Base-by-base conservation (phyloP, 2,888 invertebrate species). In the Caenorhabditis angaria region DNA sequence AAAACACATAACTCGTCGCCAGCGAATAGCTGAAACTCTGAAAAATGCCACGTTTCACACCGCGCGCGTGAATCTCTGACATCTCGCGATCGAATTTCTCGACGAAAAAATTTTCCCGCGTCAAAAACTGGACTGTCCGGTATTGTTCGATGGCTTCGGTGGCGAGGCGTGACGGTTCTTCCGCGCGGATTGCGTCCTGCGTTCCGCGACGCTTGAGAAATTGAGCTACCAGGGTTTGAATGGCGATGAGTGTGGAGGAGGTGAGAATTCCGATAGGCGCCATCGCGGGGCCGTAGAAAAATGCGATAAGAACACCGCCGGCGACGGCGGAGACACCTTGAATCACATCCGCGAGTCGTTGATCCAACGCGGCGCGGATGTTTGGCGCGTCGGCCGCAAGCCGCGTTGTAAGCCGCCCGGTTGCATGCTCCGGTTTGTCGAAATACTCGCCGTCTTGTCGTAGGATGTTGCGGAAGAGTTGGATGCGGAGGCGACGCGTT, bases 311-410 rank as follows among this genome's bases (percentile, higher is more conserved):
- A 29, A 83, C 64, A 10, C 84, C 83, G 41, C 73, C 73, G 18
- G 77, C 25, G 18, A 84, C 61, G 5, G 82, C 70, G 8, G 80
- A 69, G 24, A 83, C 41, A 5, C 78, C 70, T 61, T 80, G 76
- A 8, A 82, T 35, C 0, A 82, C 82, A 60, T 82, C 82, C 1
- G 82, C 80, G 6, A 82, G 70, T 27, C 82, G 71, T 58, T 82
- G 82, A 60, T 82, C 82, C 20, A 82, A 77, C 0, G 82, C 82
- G 32, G 81, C 82, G 84, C 89, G 88, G 8, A 89, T 86, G 59
- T 89, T 84, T 12, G 89, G 88, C 25, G 89, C 88, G 79, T 89
- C 89, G 56, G 88, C 83, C 10, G 89, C 88, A 32, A 89, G 80
- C 59, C 88, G 79, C 0, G 88, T 87, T 18, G 87, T 84, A 35